These are phyloP conservation scores for Corynorhinus townsendii DNA, from an alignment of 2,113 vertebrate species.

Conservation along the genomic window DNA sequence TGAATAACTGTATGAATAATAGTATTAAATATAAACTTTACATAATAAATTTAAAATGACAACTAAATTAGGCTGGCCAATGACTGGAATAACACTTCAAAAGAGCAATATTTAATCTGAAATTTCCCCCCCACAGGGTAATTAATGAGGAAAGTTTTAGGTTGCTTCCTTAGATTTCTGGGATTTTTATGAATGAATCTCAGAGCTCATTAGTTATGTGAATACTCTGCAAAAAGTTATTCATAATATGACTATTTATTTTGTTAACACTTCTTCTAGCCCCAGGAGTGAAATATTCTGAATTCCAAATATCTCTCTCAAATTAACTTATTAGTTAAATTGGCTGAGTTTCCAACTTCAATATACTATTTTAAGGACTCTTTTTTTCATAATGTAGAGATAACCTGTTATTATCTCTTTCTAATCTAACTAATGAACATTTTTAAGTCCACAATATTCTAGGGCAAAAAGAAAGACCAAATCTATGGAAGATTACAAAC, in stretches of 20 bases:
- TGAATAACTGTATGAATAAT: neutral
- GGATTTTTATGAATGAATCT: slow-evolving; percentile 19
- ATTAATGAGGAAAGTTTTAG: neutral
- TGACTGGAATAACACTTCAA: neutral
- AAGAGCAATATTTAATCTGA: neutral
- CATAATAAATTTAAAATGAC: neutral
- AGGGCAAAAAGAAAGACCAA: neutral
- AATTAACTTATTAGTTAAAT: neutral
- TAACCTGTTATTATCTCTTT: neutral
- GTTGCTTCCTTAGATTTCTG: neutral
- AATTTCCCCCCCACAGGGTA: neutral
- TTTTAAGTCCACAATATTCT: neutral
- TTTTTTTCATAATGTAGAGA: neutral
- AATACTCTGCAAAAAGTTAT: neutral
- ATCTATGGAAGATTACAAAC: neutral
- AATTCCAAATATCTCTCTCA: slow-evolving; percentile 7
- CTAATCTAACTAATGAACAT: neutral
- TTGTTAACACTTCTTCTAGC: neutral
- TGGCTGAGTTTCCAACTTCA: neutral
- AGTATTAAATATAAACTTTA: slow-evolving; percentile 3
- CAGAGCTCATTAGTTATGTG: neutral
- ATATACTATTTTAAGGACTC: neutral
- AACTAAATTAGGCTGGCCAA: neutral
- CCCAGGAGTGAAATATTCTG: neutral
- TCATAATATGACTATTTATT: neutral